These are phyloP conservation scores for Drosophila bocqueti DNA, from an alignment of 1,140 invertebrate species.

Conservation along the genomic window DNA sequence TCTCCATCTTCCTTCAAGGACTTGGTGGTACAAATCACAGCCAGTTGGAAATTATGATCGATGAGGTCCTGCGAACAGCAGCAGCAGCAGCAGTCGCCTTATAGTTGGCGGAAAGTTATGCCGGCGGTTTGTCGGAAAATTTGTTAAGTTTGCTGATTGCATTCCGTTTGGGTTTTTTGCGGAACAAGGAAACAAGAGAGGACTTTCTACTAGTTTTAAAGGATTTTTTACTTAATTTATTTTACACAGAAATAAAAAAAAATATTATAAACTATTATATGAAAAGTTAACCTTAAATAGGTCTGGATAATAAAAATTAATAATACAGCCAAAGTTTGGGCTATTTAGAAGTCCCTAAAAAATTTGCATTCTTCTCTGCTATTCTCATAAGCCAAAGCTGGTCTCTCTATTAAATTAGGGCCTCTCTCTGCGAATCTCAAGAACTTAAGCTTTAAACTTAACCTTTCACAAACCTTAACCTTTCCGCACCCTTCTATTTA, in stretches of 20 bases:
- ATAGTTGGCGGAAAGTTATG: constrained; percentile 52
- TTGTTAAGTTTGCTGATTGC: constrained; percentile 77
- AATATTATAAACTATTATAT: background rate
- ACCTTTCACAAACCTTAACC: too few species aligned
- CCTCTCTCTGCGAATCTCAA: background rate
- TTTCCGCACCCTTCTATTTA: background rate
- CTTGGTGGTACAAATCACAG: constrained; percentile 76
- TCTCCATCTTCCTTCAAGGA: constrained; percentile 60
- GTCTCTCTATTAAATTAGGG: background rate
- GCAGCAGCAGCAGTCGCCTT: constrained; percentile 27
- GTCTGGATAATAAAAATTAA: background rate
- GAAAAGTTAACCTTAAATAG: background rate
- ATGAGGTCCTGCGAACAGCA: constrained; percentile 62
- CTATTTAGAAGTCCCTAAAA: background rate
- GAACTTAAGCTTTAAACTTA: too few species aligned
- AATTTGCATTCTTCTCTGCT: background rate
- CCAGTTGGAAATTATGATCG: constrained; percentile 78
- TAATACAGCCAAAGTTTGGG: background rate
- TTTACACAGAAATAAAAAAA: background rate
- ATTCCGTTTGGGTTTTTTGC: constrained; percentile 26
- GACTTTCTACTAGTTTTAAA: too few species aligned
- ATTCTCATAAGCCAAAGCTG: background rate
- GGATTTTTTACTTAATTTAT: background rate
- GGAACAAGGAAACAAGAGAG: background rate
- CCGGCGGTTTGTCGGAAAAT: constrained; percentile 71